These are phyloP conservation scores for Athalia circularis DNA, from an alignment of 2,888 invertebrate species.

Conservation along the genomic window DNA sequence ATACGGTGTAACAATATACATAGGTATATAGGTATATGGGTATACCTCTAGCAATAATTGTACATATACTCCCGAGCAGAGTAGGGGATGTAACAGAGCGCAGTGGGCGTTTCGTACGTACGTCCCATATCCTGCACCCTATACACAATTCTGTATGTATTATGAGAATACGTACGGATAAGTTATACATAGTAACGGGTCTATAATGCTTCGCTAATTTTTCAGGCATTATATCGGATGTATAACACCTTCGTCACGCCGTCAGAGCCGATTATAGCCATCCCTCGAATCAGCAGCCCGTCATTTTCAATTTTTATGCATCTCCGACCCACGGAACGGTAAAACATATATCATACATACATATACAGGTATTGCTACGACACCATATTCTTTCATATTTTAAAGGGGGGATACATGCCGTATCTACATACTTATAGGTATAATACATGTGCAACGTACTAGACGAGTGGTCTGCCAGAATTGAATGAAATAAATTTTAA, in stretches of 20 bases:
- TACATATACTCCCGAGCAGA: background rate
- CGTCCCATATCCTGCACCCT: background rate
- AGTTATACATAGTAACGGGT: background rate
- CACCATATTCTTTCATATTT: background rate
- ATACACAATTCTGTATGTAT: background rate
- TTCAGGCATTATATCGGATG: conserved; percentile 60
- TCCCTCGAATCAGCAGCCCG: conserved; percentile 51
- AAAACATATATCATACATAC: no score
- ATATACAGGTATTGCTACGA: no score
- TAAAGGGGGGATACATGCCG: no score
- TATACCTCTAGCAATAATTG: background rate
- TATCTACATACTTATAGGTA: no score
- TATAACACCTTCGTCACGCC: conserved; percentile 55
- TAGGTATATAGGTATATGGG: background rate
- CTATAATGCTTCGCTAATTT: conserved; percentile 68
- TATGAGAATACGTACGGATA: background rate
- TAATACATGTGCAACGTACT: no score
- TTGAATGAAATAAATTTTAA: no score
- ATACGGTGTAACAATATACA: background rate
- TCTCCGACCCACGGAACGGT: background rate
- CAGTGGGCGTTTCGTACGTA: background rate
- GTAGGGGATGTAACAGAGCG: background rate
- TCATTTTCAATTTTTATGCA: conserved; percentile 37
- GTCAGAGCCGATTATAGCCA: conserved; percentile 66
- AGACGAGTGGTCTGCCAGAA: no score